A percentile compares a stretch with the other conserved stretches of the same genome.
Conservation (phyloP, 1,140 invertebrate species). For the Lutraria rhynchaena region DNA sequence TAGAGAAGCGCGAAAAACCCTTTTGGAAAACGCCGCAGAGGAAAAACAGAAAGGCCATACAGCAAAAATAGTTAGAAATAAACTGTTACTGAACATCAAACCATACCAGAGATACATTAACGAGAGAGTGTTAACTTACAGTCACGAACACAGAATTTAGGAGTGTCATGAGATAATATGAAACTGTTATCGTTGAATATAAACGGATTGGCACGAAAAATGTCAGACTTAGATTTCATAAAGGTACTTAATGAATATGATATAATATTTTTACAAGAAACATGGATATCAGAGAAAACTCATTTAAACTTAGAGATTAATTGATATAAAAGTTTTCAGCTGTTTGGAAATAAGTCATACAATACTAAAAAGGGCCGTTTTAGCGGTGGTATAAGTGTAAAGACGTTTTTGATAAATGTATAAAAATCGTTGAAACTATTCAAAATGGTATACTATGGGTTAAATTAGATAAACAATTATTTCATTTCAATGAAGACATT, state of each 20-base stretch:
- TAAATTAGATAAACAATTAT: constrained; percentile 8
- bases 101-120: background rate
- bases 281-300: no score
- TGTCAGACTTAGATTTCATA: background rate
- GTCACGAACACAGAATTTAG: background rate
- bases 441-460: constrained; percentile 27
- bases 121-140: background rate
- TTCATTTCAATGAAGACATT: constrained; percentile 25
- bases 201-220: background rate
- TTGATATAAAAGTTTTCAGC: no score
- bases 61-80: background rate
- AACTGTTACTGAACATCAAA: background rate
- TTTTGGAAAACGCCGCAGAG: background rate
- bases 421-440: constrained; percentile 13
- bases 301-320: no score
- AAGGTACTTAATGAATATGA: no score
- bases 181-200: constrained; percentile 2
- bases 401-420: constrained; percentile 7
- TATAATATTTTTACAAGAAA: no score
- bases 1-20: background rate
- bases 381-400: constrained; percentile 6
- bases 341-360: no score
- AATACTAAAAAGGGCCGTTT: constrained; percentile 5
- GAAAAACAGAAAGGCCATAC: background rate
- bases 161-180: background rate